Base-by-base conservation (phyloP, 2,888 invertebrate genomes). In the Hirtodrosophila cameraria region DNA sequence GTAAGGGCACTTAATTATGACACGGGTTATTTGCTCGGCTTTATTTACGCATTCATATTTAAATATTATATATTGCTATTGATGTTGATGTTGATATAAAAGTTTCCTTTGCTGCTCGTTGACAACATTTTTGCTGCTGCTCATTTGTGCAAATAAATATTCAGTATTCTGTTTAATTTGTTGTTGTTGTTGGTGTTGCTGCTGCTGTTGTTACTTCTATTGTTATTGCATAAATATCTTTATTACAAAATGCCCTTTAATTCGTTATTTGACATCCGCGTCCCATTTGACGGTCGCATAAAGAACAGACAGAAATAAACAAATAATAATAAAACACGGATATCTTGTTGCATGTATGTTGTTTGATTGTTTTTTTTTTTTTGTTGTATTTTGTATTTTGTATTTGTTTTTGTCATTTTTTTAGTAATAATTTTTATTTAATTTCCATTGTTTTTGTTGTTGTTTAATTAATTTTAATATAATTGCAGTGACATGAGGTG, bases 401-500 rank as follows among this genome's bases (percentile, higher is more conserved):
- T 48, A 48, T 27, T 36, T 35, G 25, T 43, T 33, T 38, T 58
- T 50, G 50, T 49, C 62, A 65, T 60, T 68, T 63, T 66, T 85
- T 79, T 80, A 86, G 81, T 87, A 87, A 86, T 81, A 82, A 77
- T 80, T 84, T 86, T 76, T 86, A 83, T 75, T 78, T 75, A 85
- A 79, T 85, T 80, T 70, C 61, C 64, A 72, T 75, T 83, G 73
- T 65, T 87, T 82, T n/a, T 86, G 54, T 83, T 77, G 71, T 80
- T 80, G 75, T 78, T 89, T 82, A 80, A 88, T 88, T 87, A 88
- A 84, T 87, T 88, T 76, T 88, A 88, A 87, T 86, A 86, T 88
- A 83, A 83, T 83, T 88, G 82, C 85, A 88, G 87, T 87, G 87
- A 89, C 88, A 89, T 87, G 85, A 89, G 89, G 89, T 73, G 79